Evolutionary conservation across 2,113 vertebrate species (phyloP).

Genomic region (Seriola quinqueradiata): DNA sequence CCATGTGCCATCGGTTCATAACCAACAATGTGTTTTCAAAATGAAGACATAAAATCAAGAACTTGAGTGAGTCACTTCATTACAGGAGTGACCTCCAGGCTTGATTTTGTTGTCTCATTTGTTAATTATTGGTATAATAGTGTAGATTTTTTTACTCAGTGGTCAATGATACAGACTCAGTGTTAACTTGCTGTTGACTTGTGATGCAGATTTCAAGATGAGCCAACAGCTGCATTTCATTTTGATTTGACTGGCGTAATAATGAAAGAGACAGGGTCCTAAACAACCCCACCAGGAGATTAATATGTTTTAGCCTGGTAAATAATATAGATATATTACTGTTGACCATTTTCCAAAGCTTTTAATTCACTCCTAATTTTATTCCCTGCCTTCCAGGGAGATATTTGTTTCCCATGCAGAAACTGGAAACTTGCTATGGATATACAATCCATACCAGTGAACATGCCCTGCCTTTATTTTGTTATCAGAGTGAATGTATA

Average conservation of each 20-base stretch:
- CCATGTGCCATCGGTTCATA: constrained; percentile 77
- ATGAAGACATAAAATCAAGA: constrained; percentile 62
- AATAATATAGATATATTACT: neutral
- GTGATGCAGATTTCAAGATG: constrained; percentile 67
- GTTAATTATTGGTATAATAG: constrained; percentile 22
- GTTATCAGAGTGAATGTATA: neutral
- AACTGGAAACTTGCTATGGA: neutral
- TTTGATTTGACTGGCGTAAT: neutral
- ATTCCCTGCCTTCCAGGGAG: neutral
- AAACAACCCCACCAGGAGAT: neutral
- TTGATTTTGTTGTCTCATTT: constrained; percentile 63
- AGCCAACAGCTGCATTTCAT: constrained; percentile 36
- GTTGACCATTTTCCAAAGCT: neutral
- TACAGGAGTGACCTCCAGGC: constrained; percentile 41
- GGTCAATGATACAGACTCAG: constrained; percentile 21
- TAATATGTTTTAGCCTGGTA: neutral
- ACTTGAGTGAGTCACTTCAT: constrained; percentile 38
- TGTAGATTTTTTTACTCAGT: constrained; percentile 27
- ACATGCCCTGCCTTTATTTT: neutral
- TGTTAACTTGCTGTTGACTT: constrained; percentile 44
- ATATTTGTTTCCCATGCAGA: neutral
- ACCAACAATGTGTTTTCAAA: constrained; percentile 44
- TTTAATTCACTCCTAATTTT: neutral
- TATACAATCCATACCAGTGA: neutral
- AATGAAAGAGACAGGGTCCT: neutral